Percentiles rank a stretch among this genome's conserved stretches.
Evolutionary conservation across 2,888 invertebrate species (phyloP).

Genomic region (Acleris literana): DNA sequence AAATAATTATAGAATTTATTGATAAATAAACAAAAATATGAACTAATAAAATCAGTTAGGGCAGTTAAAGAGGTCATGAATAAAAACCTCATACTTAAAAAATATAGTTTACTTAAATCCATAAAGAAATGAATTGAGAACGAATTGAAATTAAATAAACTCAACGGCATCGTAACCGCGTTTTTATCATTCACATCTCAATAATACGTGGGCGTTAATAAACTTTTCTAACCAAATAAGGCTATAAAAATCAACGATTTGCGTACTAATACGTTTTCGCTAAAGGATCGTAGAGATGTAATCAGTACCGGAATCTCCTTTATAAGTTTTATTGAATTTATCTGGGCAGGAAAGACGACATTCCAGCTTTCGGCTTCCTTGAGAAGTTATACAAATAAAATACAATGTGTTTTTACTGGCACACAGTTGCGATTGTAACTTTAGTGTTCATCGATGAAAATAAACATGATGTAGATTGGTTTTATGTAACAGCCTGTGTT

Average conservation of each 20-base stretch:
- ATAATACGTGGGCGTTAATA: constrained; percentile 53
- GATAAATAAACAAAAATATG: no score
- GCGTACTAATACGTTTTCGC: constrained; percentile 62
- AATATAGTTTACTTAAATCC: no score
- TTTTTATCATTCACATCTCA: constrained; percentile 20
- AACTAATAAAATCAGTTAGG: no score
- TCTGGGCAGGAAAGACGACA: constrained; percentile 51
- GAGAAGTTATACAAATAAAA: constrained; percentile 49
- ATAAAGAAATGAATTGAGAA: no score
- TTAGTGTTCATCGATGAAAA: no score
- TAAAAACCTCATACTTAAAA: no score
- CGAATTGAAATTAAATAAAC: neutral
- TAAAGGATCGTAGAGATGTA: constrained; percentile 62
- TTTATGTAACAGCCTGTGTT: no score
- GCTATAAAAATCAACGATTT: constrained; percentile 58
- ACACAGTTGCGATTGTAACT: no score
- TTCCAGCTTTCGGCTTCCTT: constrained; percentile 55
- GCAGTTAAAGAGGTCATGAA: no score
- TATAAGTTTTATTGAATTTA: constrained; percentile 67
- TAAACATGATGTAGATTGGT: no score
- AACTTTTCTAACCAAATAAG: constrained; percentile 50
- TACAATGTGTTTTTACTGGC: neutral
- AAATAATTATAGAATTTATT: no score
- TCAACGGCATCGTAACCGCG: constrained; percentile 10
- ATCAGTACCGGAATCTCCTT: constrained; percentile 59